Evolutionary conservation across 2,888 invertebrate genomes (phyloP).

Genomic region (Cancer borealis): DNA sequence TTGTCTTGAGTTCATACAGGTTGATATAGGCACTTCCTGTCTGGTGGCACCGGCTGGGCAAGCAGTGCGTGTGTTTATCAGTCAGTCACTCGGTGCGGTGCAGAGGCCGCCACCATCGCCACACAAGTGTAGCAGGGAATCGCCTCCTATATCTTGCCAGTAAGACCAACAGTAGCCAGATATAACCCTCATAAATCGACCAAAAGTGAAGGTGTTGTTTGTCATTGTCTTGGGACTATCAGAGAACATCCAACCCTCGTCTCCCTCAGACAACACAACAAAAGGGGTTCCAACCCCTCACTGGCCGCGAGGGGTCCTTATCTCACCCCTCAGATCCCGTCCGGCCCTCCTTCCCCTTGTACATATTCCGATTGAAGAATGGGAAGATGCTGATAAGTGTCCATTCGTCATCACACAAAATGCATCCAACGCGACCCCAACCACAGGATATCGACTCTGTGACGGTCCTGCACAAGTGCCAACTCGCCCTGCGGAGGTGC

Average conservation of each 20-base stretch:
- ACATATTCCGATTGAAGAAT: slow-evolving; percentile 75
- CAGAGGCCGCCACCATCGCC: slow-evolving; percentile 13
- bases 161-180: slow-evolving; percentile 52
- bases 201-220: slow-evolving; percentile 59
- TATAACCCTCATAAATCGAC: slow-evolving; percentile 50
- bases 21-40: background rate
- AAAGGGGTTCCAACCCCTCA: slow-evolving; percentile 73
- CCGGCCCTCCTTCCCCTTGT: slow-evolving; percentile 73
- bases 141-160: slow-evolving; percentile 23
- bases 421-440: slow-evolving; percentile 44
- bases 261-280: slow-evolving; percentile 72
- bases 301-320: slow-evolving; percentile 73
- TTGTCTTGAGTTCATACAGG: background rate
- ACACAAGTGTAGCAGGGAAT: background rate
- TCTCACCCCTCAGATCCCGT: slow-evolving; percentile 73
- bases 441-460: slow-evolving; percentile 14
- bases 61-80: background rate
- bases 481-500: background rate
- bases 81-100: background rate
- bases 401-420: slow-evolving; percentile 65
- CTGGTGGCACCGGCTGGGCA: background rate
- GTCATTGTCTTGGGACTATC: slow-evolving; percentile 63
- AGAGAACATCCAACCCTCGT: slow-evolving; percentile 66
- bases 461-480: background rate
- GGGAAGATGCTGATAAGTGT: slow-evolving; percentile 74